Conservation (phyloP, 2,113 vertebrate species). For the Eublepharis macularius region DNA sequence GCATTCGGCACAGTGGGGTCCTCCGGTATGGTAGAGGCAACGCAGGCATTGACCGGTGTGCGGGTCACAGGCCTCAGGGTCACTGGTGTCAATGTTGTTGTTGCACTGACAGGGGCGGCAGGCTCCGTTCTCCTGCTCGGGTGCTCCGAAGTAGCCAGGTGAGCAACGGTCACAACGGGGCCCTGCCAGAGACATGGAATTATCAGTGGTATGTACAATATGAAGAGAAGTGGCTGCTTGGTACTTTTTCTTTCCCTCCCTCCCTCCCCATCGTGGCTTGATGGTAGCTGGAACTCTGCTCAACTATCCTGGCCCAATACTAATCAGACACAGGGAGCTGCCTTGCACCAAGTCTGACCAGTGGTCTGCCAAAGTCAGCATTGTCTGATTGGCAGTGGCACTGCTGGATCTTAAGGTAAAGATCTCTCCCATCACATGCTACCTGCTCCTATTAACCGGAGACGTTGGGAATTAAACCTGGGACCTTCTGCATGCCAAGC, state of each 20-base stretch:
- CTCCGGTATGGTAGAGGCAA: constrained; percentile 82
- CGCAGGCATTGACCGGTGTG: constrained; percentile 79
- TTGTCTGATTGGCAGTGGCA: too few relatives aligned
- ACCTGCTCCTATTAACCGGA: too few relatives aligned
- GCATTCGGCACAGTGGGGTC: constrained; percentile 76
- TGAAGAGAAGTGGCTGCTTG: not conserved
- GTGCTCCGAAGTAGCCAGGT: constrained; percentile 82
- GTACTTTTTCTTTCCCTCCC: not conserved
- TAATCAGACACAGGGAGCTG: not conserved
- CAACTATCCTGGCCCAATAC: too few relatives aligned
- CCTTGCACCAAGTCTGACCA: not conserved
- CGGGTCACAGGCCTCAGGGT: constrained; percentile 82
- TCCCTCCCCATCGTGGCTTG: too few relatives aligned
- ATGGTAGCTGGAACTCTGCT: not conserved
- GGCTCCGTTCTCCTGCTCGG: constrained; percentile 67
- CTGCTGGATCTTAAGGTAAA: too few relatives aligned
- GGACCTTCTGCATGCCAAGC: too few relatives aligned
- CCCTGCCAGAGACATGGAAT: constrained; percentile 58
- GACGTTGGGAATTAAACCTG: too few relatives aligned
- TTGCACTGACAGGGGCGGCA: constrained; percentile 85
- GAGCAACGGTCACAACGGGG: constrained; percentile 82
- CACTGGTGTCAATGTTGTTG: constrained; percentile 81
- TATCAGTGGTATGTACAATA: not conserved
- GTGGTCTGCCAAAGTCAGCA: too few relatives aligned
- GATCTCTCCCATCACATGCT: too few relatives aligned